Evolutionary conservation across 2,113 vertebrate genomes (phyloP).

Genomic region (Peromyscus maniculatus): DNA sequence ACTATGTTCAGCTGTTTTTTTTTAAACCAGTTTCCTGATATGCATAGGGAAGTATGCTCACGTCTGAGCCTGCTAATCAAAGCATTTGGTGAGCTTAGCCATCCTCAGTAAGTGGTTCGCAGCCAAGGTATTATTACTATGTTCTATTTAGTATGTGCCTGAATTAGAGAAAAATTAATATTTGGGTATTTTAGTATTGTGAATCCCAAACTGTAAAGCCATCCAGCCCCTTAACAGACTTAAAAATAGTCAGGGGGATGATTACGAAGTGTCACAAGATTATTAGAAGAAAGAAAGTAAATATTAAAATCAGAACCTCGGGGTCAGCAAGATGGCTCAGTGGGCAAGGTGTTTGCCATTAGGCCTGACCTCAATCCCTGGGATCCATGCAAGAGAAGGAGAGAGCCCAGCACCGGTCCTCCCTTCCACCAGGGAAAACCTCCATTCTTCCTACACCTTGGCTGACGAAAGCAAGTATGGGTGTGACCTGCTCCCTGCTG

Average conservation of each 20-base stretch:
- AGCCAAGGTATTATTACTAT: neutral
- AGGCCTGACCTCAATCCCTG: neutral
- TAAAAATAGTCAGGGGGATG: constrained; percentile 12
- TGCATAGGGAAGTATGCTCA: constrained; percentile 1
- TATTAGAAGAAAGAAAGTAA: constrained; percentile 27
- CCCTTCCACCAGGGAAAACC: neutral
- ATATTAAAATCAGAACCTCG: neutral
- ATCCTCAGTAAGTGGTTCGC: neutral
- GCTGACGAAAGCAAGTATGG: neutral
- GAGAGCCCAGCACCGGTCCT: no score
- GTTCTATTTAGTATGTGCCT: constrained; percentile 18
- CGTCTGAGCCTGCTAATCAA: neutral
- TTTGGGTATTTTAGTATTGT: constrained; percentile 17
- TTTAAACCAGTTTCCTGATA: neutral
- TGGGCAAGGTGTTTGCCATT: neutral
- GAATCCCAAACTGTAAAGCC: constrained; percentile 44
- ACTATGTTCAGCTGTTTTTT: neutral
- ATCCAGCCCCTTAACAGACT: neutral
- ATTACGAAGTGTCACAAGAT: neutral
- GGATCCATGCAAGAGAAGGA: neutral
- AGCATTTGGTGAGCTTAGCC: constrained; percentile 45
- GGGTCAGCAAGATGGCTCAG: neutral
- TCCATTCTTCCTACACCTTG: neutral
- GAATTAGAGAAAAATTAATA: constrained; percentile 50
- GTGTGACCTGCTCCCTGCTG: neutral